Evolutionary conservation across 2,113 vertebrate genomes (phyloP).

Genomic region (Rhizomys pruinosus): DNA sequence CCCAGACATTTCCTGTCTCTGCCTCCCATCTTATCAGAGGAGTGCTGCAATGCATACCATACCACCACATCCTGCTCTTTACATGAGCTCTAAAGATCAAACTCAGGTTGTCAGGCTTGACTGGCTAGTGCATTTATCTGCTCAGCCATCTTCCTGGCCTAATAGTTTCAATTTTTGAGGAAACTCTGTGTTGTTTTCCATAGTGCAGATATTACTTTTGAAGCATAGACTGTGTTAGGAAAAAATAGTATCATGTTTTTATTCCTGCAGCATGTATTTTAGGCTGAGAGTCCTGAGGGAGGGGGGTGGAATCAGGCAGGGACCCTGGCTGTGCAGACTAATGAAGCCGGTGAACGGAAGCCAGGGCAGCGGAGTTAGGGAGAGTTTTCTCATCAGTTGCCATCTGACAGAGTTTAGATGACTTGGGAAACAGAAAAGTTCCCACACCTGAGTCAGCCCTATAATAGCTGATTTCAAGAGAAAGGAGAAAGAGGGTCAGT

Average conservation of each 20-base stretch:
- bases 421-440: neutral
- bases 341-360: neutral
- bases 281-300: neutral
- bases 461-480: neutral
- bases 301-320: neutral
- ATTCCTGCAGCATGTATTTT: neutral
- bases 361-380: too few relatives aligned
- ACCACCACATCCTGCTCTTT: neutral
- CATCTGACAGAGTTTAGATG: neutral
- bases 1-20: neutral
- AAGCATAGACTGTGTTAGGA: neutral
- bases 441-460: neutral
- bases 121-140: neutral
- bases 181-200: neutral
- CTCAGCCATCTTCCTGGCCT: neutral
- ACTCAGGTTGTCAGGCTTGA: too few relatives aligned
- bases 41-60: neutral
- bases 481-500: neutral
- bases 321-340: constrained; percentile 6
- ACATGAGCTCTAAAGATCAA: neutral
- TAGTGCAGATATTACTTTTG: neutral
- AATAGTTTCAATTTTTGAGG: neutral
- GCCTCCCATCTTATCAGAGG: neutral
- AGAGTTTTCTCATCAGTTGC: neutral
- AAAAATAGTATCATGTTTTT: neutral